Base-by-base conservation (phyloP, 1,140 invertebrate species). In the Micrasema minimum region DNA sequence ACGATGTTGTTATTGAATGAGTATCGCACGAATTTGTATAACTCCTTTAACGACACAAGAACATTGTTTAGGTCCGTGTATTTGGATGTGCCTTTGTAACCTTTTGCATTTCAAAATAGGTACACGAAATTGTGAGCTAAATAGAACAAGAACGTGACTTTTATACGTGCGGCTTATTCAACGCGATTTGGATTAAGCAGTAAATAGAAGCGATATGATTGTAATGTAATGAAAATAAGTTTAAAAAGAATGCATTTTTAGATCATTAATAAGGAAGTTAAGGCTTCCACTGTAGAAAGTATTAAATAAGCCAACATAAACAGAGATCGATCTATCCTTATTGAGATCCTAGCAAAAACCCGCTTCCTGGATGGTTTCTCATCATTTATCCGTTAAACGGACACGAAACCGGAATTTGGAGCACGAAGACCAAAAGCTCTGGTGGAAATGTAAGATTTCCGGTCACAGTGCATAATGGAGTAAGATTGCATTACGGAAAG, bases 401-500 rank as follows among this genome's bases (percentile, higher is more conserved):
- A 20, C 9, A 55, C 22, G n/a, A 14, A 31, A 37, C 26, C 7
- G 31, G 22, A 55, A 37, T 55, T 23, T 12, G 51, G 51, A 26
- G 22, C 31, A 55, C 26, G 26, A 31, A 31, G 7, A 7, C 26
- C 26, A 4, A 7, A 55, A 31, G 51, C 22, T 16, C 12, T 10
- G 26, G 51, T 48, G 23, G 51, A 55, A 55, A 55, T 55, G 26
- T 31, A 16, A 35, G 23, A 59, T 59, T 59, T 59, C 55, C 55
- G 35, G 55, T 59, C 55, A 20, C 37, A 11, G 22, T 41, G 55
- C 37, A 41, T 23, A 59, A 23, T 22, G 55, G 11, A 59, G 55
- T 59, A 18, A 59, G 55, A 59, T 59, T 35, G 37, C 37, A 41
- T 43, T 59, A 59, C 55, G 35, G 16, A 59, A 43, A 59, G 55